phyloP scores from a whole-genome alignment of 2,113 vertebrate species.

The Sceloporus undulatus region DNA sequence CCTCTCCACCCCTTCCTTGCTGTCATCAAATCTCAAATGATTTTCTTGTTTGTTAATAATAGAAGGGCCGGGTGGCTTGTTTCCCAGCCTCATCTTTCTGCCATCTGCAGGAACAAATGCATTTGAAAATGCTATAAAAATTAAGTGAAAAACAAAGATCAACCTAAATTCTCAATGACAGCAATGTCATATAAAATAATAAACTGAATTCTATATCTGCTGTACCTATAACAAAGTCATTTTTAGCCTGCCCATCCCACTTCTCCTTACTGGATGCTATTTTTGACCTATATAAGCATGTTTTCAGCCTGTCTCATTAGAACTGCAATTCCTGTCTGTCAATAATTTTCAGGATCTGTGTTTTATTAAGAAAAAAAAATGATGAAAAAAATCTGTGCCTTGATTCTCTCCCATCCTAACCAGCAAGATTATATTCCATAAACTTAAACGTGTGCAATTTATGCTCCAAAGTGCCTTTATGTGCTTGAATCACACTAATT shows the following conservation, averaged over 20 bases:
- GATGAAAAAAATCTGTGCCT: conserved; percentile 14
- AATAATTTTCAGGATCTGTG: conserved; percentile 63
- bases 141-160: conserved; percentile 33
- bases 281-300: conserved; percentile 58
- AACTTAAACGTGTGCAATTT: conserved; percentile 66
- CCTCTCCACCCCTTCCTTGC: not conserved
- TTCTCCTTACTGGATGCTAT: conserved; percentile 35
- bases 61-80: not conserved
- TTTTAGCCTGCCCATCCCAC: not conserved
- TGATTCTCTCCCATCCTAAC: not conserved
- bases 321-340: conserved; percentile 63
- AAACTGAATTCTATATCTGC: not conserved
- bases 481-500: conserved; percentile 71
- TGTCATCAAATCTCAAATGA: not conserved
- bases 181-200: conserved; percentile 1
- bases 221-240: conserved; percentile 7
- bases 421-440: conserved; percentile 49
- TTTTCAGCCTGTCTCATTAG: conserved; percentile 51
- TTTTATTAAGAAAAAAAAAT: conserved; percentile 41
- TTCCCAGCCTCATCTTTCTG: conserved; percentile 33
- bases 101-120: conserved; percentile 35
- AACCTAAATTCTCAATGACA: conserved; percentile 8
- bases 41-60: not conserved
- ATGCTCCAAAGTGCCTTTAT: conserved; percentile 67
- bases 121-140: conserved; percentile 12